A percentile compares a stretch with the other conserved stretches of the same genome.
Evolutionary conservation across 2,888 invertebrate species (phyloP).

Genomic region (Odontothrips loti): DNA sequence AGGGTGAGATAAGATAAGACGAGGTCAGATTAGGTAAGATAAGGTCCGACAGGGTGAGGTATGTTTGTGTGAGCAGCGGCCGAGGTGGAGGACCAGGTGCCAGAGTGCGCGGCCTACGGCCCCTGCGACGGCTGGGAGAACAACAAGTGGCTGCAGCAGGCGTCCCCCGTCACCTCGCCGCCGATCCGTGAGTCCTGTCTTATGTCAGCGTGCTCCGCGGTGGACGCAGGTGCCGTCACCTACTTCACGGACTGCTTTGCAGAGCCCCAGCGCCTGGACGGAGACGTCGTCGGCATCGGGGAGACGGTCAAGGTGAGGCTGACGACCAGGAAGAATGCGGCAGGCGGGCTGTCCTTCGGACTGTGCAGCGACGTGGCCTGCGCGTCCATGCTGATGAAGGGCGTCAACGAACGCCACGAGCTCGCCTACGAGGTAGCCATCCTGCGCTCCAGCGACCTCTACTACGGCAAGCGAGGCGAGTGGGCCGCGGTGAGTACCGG

Average conservation of each 20-base stretch:
- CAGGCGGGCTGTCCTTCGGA: neutral
- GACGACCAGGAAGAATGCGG: neutral
- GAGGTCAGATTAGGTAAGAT: too few relatives aligned
- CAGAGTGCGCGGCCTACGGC: slow-evolving; percentile 10
- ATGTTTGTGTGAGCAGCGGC: neutral
- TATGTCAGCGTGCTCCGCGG: neutral
- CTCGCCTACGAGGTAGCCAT: slow-evolving; percentile 9
- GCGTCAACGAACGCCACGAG: neutral
- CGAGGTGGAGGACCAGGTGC: slow-evolving; percentile 22
- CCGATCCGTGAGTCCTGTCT: neutral
- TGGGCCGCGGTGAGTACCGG: neutral
- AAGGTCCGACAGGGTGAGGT: neutral
- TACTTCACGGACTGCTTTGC: neutral
- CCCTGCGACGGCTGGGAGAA: slow-evolving; percentile 1
- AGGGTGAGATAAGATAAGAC: neutral
- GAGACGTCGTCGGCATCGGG: neutral
- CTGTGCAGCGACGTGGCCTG: slow-evolving; percentile 19
- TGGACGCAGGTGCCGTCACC: neutral
- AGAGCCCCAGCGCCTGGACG: slow-evolving; percentile 12
- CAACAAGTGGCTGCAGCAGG: neutral
- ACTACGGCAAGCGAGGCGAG: neutral
- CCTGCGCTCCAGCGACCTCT: neutral
- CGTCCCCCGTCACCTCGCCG: slow-evolving; percentile 8
- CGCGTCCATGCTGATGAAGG: slow-evolving; percentile 17
- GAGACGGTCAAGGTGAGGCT: neutral